These are phyloP conservation scores for Plectrocnemia conspersa DNA, from an alignment of 1,140 invertebrate species.

Conservation along the genomic window DNA sequence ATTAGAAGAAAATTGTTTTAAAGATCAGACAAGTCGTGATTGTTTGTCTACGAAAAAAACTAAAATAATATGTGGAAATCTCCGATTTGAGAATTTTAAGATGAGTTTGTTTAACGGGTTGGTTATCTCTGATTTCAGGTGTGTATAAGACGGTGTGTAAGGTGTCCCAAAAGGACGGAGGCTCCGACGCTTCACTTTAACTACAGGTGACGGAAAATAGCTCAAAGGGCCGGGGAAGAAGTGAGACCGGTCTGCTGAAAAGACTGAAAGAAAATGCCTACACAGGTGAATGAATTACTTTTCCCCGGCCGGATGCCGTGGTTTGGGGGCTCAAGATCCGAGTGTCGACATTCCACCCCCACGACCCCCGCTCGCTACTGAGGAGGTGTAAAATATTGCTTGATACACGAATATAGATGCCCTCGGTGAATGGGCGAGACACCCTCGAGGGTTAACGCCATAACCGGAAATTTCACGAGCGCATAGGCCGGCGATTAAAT, in stretches of 20 bases:
- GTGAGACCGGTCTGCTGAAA: constrained; percentile 16
- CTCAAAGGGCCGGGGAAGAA: constrained; percentile 17
- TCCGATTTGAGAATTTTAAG: no score
- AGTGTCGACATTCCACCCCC: neutral
- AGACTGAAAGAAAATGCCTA: constrained; percentile 24
- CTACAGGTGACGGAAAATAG: constrained; percentile 25
- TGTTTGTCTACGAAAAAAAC: no score
- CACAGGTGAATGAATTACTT: constrained; percentile 25
- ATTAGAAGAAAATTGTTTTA: no score
- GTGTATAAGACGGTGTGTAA: constrained; percentile 19
- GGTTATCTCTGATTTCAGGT: no score
- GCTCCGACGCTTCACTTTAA: constrained; percentile 23
- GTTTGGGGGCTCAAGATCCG: neutral
- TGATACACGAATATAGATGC: constrained; percentile 1
- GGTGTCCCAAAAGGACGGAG: constrained; percentile 22
- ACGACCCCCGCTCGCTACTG: neutral
- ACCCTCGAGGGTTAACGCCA: no score
- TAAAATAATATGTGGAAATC: no score
- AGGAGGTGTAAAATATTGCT: constrained; percentile 9
- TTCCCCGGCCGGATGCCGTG: constrained; percentile 1
- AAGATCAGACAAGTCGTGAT: no score
- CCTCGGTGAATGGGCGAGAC: neutral
- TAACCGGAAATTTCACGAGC: no score
- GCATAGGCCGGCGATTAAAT: no score
- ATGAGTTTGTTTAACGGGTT: no score